Evolutionary conservation across 53 echinoderm and acorn worm genomes (phyloP).

Genomic region (Temnopleurus reevesii): DNA sequence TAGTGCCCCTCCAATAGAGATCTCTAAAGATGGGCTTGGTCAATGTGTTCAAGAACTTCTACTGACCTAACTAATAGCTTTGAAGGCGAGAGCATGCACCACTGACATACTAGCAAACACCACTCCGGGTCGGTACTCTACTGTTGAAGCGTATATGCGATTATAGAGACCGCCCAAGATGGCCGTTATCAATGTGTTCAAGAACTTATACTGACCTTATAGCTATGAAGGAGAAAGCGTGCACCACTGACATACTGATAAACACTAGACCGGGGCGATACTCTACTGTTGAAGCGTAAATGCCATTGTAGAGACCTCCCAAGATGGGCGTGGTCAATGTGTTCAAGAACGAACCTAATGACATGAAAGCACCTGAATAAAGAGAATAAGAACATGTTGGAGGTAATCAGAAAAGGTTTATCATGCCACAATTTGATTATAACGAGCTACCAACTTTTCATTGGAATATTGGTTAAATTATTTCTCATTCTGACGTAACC

Average conservation of each 20-base stretch:
- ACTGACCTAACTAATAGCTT: constrained; percentile 21
- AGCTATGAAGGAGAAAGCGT: background rate
- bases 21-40: too few species aligned
- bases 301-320: constrained; percentile 7
- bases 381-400: too few species aligned
- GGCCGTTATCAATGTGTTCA: constrained; percentile 27
- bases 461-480: too few species aligned
- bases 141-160: constrained; percentile 1
- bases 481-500: too few species aligned
- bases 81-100: background rate
- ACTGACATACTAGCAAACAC: constrained; percentile 12
- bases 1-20: too few species aligned
- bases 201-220: background rate
- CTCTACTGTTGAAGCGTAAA: constrained; percentile 20
- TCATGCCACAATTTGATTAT: too few species aligned
- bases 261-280: constrained; percentile 34
- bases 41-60: too few species aligned
- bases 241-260: background rate
- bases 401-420: too few species aligned
- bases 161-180: constrained; percentile 13
- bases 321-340: constrained; percentile 29
- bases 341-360: constrained; percentile 27
- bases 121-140: constrained; percentile 10
- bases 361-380: constrained; percentile 26
- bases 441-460: too few species aligned